Base-by-base conservation (phyloP, 2,888 invertebrate genomes). In the Ctenicera cuprea region DNA sequence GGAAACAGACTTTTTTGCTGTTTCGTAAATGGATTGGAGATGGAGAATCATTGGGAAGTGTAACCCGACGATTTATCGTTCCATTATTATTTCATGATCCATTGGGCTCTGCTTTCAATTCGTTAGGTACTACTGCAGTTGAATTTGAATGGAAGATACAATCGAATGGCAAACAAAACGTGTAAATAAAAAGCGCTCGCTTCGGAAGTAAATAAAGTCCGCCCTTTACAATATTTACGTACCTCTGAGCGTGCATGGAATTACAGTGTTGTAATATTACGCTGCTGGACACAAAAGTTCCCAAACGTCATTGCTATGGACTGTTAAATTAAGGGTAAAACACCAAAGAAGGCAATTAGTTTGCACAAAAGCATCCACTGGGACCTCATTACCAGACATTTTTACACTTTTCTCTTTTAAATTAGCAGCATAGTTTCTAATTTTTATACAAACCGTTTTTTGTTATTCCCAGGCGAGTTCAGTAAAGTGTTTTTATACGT, bases 171-270 rank as follows among this genome's bases (percentile, higher is more conserved):
- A 50, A 50, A 50, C 50, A 50, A 50, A 50, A 50, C 22, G 50
- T 50, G 50, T 50, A 50, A 50, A 50, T 50, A 50, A 50, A 50
- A 50, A 50, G 50, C 50, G 45, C 50, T 50, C 50, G 50, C 50
- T 50, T 22, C 20, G 20, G 50, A 50, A 50, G 50, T 50, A 50
- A 50, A 50, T 50, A 50, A 50, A 50, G 18, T 22, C 50, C 22
- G 18, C 50, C 50, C 3, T 12, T 50, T 20, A 50, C 50, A 50
- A 22, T 50, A 50, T 50, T 50, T 50, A 50, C 50, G 50, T 50
- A 12, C 20, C 50, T 50, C 50, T 50, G 50, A 12, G 18, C 50
- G 50, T 50, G 50, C 50, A 50, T 50, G 22, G 50, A 50, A 50
- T 50, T 50, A 22, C 50, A 12, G 50, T 22, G 12, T 50, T 50